Evolutionary conservation across 2,797 vertebrate genomes (phyloP), one percentile per base, ranked within the genome.

Genomic region (Parambassis ranga): DNA sequence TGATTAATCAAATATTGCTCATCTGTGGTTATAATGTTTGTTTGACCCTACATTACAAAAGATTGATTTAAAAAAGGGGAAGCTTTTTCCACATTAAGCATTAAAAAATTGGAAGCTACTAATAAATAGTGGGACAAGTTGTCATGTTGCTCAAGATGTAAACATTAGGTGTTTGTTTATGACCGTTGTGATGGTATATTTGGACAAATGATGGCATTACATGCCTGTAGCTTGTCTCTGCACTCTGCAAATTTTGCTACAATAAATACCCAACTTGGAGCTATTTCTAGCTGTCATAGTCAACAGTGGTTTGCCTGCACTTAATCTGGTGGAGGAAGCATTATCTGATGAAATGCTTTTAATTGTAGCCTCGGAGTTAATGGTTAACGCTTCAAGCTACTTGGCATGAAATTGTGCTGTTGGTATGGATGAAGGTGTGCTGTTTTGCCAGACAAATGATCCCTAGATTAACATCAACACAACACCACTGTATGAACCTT

Each of bases 321-420:
- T 70, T 74, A 22, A 73, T 75, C 63, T 51, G 44, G 42, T 20
- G 31, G 33, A 49, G 48, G 55, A 57, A 51, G 31, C 53, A 19
- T 50, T 57, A 72, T 84, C 74, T 69, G 71, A 71, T 74, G 55
- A 81, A 67, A 73, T 71, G 46, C 71, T 66, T 71, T 78, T 75
- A 83, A 78, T 71, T 73, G 76, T 64, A 78, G 68, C 61, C 76
- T 73, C 69, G 20, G 75, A 80, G 74, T 62, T 83, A 58, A 78
- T 75, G 57, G 75, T 75, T 65, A 76, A 62, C 11, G 65, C 82
- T 82, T 72, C 51, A 46, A 71, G 66, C 64, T 75, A 60, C 67
- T 77, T 26, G 55, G 60, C 78, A 46, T 84, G 80, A 82, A 75
- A 80, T 79, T 66, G 60, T 66, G 59, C 56, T 37, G 19, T 57